These are phyloP conservation scores for Dromiciops gliroides DNA, from an alignment of 2,113 vertebrate species.

Conservation along the genomic window DNA sequence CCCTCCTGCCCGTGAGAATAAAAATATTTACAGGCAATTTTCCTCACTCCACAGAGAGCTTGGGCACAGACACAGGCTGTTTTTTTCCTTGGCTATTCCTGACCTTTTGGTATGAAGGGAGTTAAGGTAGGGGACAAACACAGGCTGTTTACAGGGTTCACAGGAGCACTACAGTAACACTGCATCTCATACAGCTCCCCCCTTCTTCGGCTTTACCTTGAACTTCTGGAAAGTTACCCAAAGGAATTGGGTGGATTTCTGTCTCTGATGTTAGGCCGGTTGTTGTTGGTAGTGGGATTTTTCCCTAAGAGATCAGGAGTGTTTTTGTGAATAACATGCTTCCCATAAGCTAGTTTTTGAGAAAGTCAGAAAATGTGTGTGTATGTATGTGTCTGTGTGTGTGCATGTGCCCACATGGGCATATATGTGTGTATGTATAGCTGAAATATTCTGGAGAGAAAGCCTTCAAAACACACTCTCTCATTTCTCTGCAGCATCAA, in stretches of 20 bases:
- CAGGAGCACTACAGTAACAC: constrained; percentile 50
- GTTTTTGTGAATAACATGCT: constrained; percentile 75
- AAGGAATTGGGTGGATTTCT: constrained; percentile 65
- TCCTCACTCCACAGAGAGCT: constrained; percentile 63
- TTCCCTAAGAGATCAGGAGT: constrained; percentile 59
- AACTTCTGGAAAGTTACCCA: constrained; percentile 54
- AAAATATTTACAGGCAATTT: constrained; percentile 78
- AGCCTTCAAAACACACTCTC: constrained; percentile 55
- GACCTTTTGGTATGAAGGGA: constrained; percentile 48
- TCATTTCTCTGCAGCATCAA: constrained; percentile 58
- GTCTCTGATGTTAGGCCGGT: constrained; percentile 64
- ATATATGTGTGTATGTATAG: constrained; percentile 22
- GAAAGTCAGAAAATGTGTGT: constrained; percentile 70
- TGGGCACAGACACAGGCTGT: constrained; percentile 63
- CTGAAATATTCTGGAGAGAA: constrained; percentile 60
- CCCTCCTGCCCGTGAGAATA: constrained; percentile 74
- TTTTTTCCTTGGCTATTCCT: constrained; percentile 57
- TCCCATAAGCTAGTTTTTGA: constrained; percentile 79
- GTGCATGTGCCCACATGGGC: not conserved
- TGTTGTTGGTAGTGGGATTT: constrained; percentile 55
- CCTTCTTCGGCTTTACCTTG: constrained; percentile 52
- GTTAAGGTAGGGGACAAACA: constrained; percentile 61
- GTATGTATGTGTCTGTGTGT: constrained; percentile 27
- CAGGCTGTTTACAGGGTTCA: constrained; percentile 68
- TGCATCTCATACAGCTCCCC: not conserved